Evolutionary conservation across 1,140 invertebrate genomes (phyloP), one percentile per base, ranked within the genome.

Genomic region (Planococcus citri): DNA sequence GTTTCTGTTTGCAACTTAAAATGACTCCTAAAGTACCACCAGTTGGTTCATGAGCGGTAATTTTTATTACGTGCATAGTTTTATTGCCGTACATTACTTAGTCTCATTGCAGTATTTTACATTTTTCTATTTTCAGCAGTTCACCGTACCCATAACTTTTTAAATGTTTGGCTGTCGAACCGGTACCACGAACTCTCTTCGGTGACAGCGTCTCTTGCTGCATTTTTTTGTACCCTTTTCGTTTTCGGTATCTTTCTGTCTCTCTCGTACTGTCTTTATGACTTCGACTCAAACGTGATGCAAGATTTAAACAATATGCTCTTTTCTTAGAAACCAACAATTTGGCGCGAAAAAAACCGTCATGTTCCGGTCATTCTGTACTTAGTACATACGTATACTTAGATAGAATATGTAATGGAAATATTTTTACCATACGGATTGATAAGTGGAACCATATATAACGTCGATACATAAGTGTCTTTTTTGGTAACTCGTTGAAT

Each of bases 41-140:
- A 14, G 33, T 51, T 17, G 10, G 41, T 51, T 51, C 41, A 51
- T 51, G 41, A 51, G 41, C 41, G 41, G 41, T 51, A 51, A 51
- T 51, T 51, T 51, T 51, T 51, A 51, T 51, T 51, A 51, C 41
- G 41, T 51, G 41, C 41, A 51, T 51, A n/a, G 10, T 51, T 51
- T 51, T 51, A 51, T 20, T 51, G 17, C 41, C 41, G 17, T n/a
- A n/a, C 41, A 51, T 51, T 51, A 51, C 41, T 9, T 17, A 51
- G 41, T 51, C 41, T 51, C 41, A 20, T 14, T 51, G 41, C 41
- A 51, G 41, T 17, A 51, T 51, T n/a, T n/a, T n/a, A 17, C 17
- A 17, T 51, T 51, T 51, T 51, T 51, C 41, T 51, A 51, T 51
- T 51, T 51, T 51, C 41, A 51, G 17, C 41, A 20, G 41, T 51